Percentiles rank a stretch among this genome's conserved stretches.
Evolutionary conservation across 1,140 invertebrate genomes (phyloP).

Genomic region (Orchestia grillus): DNA sequence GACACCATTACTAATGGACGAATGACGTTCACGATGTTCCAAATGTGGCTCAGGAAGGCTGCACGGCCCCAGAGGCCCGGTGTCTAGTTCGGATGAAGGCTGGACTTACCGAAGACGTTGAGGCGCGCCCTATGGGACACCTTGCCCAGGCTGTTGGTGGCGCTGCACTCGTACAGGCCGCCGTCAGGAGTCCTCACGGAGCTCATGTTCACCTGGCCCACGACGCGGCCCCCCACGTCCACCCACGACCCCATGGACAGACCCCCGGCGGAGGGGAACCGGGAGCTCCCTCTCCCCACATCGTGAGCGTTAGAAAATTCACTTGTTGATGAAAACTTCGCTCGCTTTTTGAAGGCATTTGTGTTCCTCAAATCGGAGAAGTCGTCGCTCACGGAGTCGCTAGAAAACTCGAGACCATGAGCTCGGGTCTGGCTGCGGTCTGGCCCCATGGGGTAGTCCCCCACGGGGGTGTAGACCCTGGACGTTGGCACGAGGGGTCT

Average conservation of each 20-base stretch:
- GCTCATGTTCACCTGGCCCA: slow-evolving; percentile 89
- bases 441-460: not conserved
- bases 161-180: slow-evolving; percentile 86
- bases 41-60: too few relatives aligned
- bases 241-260: slow-evolving; percentile 63
- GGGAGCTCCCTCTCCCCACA: not conserved
- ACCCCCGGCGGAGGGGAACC: not conserved
- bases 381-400: not conserved
- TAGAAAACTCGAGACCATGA: not conserved
- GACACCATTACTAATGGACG: too few relatives aligned
- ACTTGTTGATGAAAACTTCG: not conserved
- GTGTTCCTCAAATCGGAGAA: not conserved
- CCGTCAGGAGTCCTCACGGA: slow-evolving; percentile 86
- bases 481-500: slow-evolving; percentile 59
- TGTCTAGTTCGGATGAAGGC: too few relatives aligned
- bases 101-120: slow-evolving; percentile 85
- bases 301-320: not conserved
- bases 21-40: too few relatives aligned
- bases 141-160: slow-evolving; percentile 83
- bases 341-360: not conserved
- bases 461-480: slow-evolving; percentile 3
- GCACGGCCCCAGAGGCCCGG: too few relatives aligned
- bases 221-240: slow-evolving; percentile 75
- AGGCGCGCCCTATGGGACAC: slow-evolving; percentile 82
- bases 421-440: not conserved